phyloP scores from a whole-genome alignment of 2,888 invertebrate species.

The Pseudococcus longispinus region DNA sequence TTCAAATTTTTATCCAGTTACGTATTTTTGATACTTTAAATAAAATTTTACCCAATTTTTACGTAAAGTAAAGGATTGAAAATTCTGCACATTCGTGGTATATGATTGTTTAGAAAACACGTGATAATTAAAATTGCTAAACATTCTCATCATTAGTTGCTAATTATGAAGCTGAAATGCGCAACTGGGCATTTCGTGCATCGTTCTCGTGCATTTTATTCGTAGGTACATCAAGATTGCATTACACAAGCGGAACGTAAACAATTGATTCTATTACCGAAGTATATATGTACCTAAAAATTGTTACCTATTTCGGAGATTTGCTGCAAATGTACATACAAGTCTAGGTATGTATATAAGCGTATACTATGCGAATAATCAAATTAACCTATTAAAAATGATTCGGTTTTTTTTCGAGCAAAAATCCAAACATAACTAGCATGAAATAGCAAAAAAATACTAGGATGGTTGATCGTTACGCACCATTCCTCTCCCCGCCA shows the following conservation, averaged over 20 bases:
- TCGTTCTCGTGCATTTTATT: background rate
- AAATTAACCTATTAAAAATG: conserved; percentile 26
- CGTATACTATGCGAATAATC: conserved; percentile 1
- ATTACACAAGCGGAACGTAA: background rate
- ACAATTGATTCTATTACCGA: conserved; percentile 15
- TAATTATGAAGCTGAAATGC: conserved; percentile 5
- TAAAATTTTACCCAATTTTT: background rate
- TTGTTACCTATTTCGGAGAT: background rate
- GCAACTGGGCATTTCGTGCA: background rate
- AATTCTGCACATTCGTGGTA: background rate
- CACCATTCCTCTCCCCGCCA: background rate
- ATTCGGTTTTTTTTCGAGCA: background rate
- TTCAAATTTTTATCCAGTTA: background rate
- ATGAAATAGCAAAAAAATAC: conserved; percentile 21
- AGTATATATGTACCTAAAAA: background rate
- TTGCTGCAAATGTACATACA: background rate
- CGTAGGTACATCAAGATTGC: background rate
- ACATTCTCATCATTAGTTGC: background rate
- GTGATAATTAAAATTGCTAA: background rate
- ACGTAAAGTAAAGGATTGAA: background rate
- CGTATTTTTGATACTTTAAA: background rate
- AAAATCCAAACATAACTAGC: background rate
- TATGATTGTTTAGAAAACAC: background rate
- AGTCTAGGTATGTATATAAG: background rate
- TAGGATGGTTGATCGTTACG: background rate